Evolutionary conservation across 2,113 vertebrate species (phyloP).

Genomic region (Diglossa brunneiventris): DNA sequence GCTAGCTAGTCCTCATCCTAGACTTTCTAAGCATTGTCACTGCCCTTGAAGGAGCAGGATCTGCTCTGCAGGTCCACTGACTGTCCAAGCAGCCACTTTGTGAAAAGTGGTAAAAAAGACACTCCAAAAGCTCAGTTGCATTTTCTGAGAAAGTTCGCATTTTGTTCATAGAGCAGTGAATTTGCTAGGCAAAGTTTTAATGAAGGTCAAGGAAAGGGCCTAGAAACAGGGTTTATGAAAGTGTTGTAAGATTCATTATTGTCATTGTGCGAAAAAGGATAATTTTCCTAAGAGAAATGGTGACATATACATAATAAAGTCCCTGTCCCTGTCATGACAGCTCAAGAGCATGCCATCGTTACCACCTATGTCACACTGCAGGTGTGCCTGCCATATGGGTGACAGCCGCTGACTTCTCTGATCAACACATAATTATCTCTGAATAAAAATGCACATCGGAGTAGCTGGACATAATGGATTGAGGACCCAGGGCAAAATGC

Average conservation of each 20-base stretch:
- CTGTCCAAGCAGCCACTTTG: not conserved
- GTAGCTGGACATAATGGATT: slow-evolving; percentile 85
- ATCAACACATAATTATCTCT: slow-evolving; percentile 88
- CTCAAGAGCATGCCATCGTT: slow-evolving; percentile 80
- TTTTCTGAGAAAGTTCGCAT: slow-evolving; percentile 23
- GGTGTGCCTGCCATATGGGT: slow-evolving; percentile 82
- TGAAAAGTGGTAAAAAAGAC: not conserved
- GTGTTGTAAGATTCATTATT: slow-evolving; percentile 89
- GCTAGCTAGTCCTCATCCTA: not conserved
- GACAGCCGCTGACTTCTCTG: slow-evolving; percentile 82
- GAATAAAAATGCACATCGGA: slow-evolving; percentile 80
- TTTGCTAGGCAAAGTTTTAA: slow-evolving; percentile 66
- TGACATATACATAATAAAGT: slow-evolving; percentile 85
- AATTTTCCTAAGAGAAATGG: slow-evolving; percentile 83
- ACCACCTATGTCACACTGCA: slow-evolving; percentile 83
- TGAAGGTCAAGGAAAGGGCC: slow-evolving; percentile 73
- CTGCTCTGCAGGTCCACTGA: not conserved
- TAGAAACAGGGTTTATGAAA: slow-evolving; percentile 72
- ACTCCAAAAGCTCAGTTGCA: not conserved
- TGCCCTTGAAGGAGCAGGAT: not conserved
- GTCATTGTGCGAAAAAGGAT: slow-evolving; percentile 78
- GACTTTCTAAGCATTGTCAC: not conserved
- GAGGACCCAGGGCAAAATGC: slow-evolving; percentile 80
- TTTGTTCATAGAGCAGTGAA: slow-evolving; percentile 40
- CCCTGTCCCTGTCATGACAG: slow-evolving; percentile 83